phyloP scores from a whole-genome alignment of 2,113 vertebrate genomes.

The Pachycephala philippinensis region DNA sequence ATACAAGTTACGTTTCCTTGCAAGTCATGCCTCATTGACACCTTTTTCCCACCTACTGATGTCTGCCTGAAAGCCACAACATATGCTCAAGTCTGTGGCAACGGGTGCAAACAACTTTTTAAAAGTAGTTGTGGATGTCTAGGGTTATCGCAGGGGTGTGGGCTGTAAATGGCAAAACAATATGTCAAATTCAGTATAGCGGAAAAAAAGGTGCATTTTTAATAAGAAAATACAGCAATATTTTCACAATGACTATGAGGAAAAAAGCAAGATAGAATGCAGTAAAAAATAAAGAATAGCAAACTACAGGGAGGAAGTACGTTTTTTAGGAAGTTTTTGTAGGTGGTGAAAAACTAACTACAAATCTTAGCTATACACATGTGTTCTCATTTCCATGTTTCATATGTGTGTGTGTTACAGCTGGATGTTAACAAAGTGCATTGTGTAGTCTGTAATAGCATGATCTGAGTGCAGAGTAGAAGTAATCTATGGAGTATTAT shows the following conservation, averaged over 20 bases:
- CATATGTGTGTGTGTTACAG: accelerated
- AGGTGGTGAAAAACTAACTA: background rate
- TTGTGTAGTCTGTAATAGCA: background rate
- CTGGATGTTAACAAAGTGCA: background rate
- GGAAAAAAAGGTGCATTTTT: background rate
- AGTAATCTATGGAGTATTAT: background rate
- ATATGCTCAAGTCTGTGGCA: background rate
- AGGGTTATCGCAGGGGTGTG: background rate
- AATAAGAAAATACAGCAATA: background rate
- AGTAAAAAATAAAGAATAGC: background rate
- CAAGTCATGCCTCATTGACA: background rate
- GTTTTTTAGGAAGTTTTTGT: background rate
- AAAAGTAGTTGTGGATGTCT: background rate
- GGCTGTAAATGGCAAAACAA: background rate
- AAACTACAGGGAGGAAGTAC: background rate
- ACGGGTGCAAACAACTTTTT: background rate
- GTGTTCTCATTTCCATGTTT: background rate
- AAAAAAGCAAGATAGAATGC: background rate
- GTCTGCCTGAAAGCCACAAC: background rate
- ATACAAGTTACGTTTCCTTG: background rate
- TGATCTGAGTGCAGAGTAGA: background rate
- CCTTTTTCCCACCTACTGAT: background rate
- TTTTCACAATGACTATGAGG: background rate
- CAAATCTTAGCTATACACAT: background rate
- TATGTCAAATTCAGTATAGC: background rate